phyloP scores from a whole-genome alignment of 2,113 vertebrate species.

The Laterallus jamaicensis region DNA sequence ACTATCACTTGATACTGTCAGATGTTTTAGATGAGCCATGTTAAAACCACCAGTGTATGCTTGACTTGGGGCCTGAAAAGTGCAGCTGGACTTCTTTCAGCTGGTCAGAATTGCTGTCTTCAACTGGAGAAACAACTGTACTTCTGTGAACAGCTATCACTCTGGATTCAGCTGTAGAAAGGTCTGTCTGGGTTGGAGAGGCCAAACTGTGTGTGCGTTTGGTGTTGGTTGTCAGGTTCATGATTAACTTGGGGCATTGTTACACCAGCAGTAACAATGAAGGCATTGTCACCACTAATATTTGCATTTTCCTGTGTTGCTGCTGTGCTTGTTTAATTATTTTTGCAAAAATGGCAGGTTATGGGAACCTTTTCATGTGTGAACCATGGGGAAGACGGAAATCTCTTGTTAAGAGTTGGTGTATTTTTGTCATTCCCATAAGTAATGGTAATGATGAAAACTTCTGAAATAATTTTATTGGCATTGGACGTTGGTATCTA shows the following conservation, averaged over 20 bases:
- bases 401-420: not conserved
- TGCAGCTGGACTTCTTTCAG: not conserved
- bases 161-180: not conserved
- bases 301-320: slow-evolving; percentile 47
- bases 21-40: not conserved
- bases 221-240: not conserved
- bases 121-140: not conserved
- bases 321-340: not conserved
- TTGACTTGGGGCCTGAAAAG: not conserved
- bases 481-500: rapidly evolving
- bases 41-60: not conserved
- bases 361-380: not conserved
- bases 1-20: not conserved
- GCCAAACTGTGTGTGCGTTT: not conserved
- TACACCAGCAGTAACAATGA: not conserved
- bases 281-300: not conserved
- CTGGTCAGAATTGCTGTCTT: not conserved
- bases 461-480: not conserved
- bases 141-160: not conserved
- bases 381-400: not conserved
- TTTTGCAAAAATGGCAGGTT: slow-evolving; percentile 4
- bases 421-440: not conserved
- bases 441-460: not conserved
- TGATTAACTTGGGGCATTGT: slow-evolving; percentile 26
- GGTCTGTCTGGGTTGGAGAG: slow-evolving; percentile 16